Evolutionary conservation across 35 echinoderm and acorn worm genomes (phyloP), one percentile per base, ranked within the genome.

Genomic region (Ptychodera flava): DNA sequence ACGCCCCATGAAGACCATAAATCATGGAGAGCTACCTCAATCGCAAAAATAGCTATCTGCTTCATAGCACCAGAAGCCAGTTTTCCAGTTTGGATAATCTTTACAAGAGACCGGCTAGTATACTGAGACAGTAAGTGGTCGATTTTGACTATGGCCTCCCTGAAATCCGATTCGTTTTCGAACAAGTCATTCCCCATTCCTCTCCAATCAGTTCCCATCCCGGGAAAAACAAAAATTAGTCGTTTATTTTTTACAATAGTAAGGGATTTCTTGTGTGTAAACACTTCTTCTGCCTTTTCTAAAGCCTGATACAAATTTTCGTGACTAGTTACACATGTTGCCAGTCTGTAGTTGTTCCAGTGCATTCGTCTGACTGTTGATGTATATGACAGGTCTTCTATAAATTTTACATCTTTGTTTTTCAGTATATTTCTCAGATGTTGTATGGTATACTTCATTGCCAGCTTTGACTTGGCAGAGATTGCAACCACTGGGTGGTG

Each of bases 141-240:
- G 22, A 64, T 88, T 85, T 90, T 89, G 82, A 36, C 29, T 28
- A 94, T 91, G n/a, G 16, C 78, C 16, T 85, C 35, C 0, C 85
- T 84, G 78, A 94, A 94, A 16, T 78, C 33, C 10, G 88, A 37
- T 14, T 91, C 35, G 31, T 30, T 78, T 0, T 38, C 28, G 81
- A 94, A 84, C 0, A 94, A 53, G 30, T 91, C 77, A 45, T 85
- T 36, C 27, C 77, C 92, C 92, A 94, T 91, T 27, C 85, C 92
- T 85, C 92, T 88, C 92, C 92, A 94, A 32, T 94, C 89, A 33
- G 92, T 88, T 28, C 92, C 92, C 92, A 94, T 94, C 28, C 92
- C 92, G 78, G 92, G 84, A 38, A 91, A 94, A 22, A 84, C 90
- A 32, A 95, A 95, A 0, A 89, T 86, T 1, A 89, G 36, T 32